These are phyloP conservation scores for Orchestia grillus DNA, from an alignment of 1,140 invertebrate genomes.

Conservation along the genomic window DNA sequence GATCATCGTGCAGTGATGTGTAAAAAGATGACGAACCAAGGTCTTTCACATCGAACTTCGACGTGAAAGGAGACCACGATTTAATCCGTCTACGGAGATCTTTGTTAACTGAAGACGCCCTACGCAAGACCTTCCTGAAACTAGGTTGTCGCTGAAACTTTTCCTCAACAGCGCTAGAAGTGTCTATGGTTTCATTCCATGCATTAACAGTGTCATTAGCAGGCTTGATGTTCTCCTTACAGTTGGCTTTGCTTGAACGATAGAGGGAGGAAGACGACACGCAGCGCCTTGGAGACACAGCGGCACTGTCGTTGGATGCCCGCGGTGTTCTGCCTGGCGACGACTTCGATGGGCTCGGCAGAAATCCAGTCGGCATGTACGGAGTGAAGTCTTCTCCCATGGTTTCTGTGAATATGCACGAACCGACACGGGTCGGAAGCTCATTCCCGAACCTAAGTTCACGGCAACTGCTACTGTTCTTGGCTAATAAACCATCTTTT, in stretches of 20 bases:
- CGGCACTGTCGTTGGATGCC: neutral
- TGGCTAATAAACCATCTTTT: neutral
- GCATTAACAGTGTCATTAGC: neutral
- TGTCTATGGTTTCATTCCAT: neutral
- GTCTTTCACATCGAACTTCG: neutral
- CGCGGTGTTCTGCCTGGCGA: neutral
- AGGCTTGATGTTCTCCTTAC: slow-evolving; percentile 11
- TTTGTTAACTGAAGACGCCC: slow-evolving; percentile 30
- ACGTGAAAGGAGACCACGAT: slow-evolving; percentile 38
- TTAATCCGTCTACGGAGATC: slow-evolving; percentile 11
- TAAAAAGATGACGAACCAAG: slow-evolving; percentile 15
- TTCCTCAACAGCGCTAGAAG: neutral
- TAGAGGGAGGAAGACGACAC: neutral
- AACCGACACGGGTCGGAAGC: slow-evolving; percentile 23
- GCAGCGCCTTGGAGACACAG: slow-evolving; percentile 19
- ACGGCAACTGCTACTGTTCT: neutral
- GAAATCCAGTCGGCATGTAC: slow-evolving; percentile 31
- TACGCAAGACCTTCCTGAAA: slow-evolving; percentile 30
- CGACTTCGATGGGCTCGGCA: slow-evolving; percentile 23
- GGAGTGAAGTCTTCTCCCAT: slow-evolving; percentile 36
- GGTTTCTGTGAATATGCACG: slow-evolving; percentile 37
- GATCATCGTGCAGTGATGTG: neutral
- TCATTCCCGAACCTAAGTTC: slow-evolving; percentile 26
- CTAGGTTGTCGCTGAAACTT: slow-evolving; percentile 16
- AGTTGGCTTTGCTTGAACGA: neutral